These are phyloP conservation scores for Gopherus flavomarginatus DNA, from an alignment of 2,113 vertebrate genomes.

Conservation along the genomic window DNA sequence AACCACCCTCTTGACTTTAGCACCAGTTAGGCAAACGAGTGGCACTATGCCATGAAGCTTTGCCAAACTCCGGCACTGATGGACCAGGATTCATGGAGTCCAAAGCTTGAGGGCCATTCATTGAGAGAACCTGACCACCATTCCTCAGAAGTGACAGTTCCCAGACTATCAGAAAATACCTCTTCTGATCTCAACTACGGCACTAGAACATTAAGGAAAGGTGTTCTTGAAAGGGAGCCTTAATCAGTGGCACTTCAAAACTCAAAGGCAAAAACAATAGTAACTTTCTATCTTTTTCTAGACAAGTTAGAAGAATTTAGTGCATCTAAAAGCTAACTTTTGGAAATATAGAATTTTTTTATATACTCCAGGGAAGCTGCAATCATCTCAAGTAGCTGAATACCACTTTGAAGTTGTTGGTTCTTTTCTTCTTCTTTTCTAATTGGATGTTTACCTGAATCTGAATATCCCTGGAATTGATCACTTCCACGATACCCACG, in stretches of 20 bases:
- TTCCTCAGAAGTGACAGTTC: not conserved
- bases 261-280: not conserved
- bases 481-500: conserved; percentile 97
- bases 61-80: not conserved
- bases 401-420: not conserved
- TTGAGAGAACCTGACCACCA: not conserved
- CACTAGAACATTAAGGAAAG: not conserved
- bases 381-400: not conserved
- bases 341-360: not conserved
- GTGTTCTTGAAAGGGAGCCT: not conserved
- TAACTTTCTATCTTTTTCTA: not conserved
- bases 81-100: not conserved
- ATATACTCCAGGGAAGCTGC: not conserved
- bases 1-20: not conserved
- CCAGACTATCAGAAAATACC: not conserved
- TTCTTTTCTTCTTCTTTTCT: not conserved
- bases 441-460: conserved; percentile 85
- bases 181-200: not conserved
- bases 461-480: conserved; percentile 93
- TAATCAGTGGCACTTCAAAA: not conserved
- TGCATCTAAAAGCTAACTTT: not conserved
- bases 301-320: not conserved
- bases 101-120: not conserved
- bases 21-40: conserved; percentile 1
- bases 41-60: not conserved